phyloP scores from a whole-genome alignment of 2,888 invertebrate species.

The Poecilobothrus nobilitatus region DNA sequence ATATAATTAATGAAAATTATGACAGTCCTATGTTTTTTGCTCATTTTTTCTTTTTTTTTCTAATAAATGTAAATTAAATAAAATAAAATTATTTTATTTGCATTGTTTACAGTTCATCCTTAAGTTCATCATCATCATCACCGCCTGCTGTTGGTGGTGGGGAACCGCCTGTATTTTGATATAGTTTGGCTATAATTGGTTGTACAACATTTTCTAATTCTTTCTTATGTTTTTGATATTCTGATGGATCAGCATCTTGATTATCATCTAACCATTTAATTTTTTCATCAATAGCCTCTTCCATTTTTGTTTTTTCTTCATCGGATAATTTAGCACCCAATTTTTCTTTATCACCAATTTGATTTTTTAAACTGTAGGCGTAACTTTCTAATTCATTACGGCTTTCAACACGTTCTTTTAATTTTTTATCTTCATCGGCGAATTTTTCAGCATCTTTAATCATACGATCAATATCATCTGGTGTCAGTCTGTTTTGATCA shows the following conservation, averaged over 20 bases:
- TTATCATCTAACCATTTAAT: conserved; percentile 98
- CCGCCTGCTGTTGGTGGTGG: conserved; percentile 64
- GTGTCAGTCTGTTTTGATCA: conserved; percentile 92
- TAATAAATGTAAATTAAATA: not conserved
- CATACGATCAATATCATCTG: conserved; percentile 98
- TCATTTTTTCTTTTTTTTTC: not conserved
- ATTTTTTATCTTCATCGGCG: conserved; percentile 96
- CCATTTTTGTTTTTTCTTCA: conserved; percentile 89
- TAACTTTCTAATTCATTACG: conserved; percentile 96
- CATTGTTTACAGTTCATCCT: conserved; percentile 72
- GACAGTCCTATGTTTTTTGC: conserved; percentile 13
- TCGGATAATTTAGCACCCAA: conserved; percentile 83
- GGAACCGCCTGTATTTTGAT: conserved; percentile 75
- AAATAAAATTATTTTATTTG: conserved; percentile 38
- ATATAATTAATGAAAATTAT: not conserved
- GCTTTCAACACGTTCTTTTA: conserved; percentile 91
- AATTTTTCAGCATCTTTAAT: conserved; percentile 98
- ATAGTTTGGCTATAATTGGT: conserved; percentile 94
- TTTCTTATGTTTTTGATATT: conserved; percentile 91
- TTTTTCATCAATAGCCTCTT: conserved; percentile 89
- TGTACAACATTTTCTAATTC: conserved; percentile 90
- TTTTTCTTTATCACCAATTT: conserved; percentile 93
- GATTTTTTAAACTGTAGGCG: conserved; percentile 95
- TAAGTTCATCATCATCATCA: conserved; percentile 65
- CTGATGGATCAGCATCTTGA: conserved; percentile 83